Evolutionary conservation across 2,113 vertebrate genomes (phyloP).

Genomic region (Halcyon senegalensis): DNA sequence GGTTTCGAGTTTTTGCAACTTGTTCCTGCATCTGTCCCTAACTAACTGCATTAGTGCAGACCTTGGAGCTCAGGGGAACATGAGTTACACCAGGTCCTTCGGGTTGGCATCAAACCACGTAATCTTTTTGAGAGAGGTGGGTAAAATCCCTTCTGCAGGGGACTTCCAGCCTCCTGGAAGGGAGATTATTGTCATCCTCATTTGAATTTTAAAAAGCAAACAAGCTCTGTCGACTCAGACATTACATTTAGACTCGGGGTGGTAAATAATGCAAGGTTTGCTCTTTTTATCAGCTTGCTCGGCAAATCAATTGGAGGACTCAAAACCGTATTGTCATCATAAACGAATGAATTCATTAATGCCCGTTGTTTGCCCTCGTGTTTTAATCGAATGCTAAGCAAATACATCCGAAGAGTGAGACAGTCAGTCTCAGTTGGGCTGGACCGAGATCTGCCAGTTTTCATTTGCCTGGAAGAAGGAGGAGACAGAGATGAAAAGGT

Average conservation of each 20-base stretch:
- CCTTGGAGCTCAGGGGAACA: not conserved
- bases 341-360: slow-evolving; percentile 67
- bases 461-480: not conserved
- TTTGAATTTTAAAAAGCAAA: slow-evolving; percentile 44
- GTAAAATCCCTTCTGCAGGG: not conserved
- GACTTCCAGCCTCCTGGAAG: not conserved
- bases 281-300: slow-evolving; percentile 62
- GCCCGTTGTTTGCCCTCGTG: slow-evolving; percentile 5
- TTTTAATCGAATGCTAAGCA: slow-evolving; percentile 61
- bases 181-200: not conserved
- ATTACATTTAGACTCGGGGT: not conserved
- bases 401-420: not conserved
- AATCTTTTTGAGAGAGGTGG: not conserved
- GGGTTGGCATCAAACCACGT: not conserved
- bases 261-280: slow-evolving; percentile 70
- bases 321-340: slow-evolving; percentile 46
- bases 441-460: not conserved
- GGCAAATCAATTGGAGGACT: slow-evolving; percentile 59
- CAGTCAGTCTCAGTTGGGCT: not conserved
- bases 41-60: not conserved
- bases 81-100: not conserved
- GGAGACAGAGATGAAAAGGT: not conserved
- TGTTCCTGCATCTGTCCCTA: not conserved
- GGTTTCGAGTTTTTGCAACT: not conserved
- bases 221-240: slow-evolving; percentile 51